A percentile compares a stretch with the other conserved stretches of the same genome.
phyloP scores from a whole-genome alignment of 2,113 vertebrate species.

The Girardinichthys multiradiatus region DNA sequence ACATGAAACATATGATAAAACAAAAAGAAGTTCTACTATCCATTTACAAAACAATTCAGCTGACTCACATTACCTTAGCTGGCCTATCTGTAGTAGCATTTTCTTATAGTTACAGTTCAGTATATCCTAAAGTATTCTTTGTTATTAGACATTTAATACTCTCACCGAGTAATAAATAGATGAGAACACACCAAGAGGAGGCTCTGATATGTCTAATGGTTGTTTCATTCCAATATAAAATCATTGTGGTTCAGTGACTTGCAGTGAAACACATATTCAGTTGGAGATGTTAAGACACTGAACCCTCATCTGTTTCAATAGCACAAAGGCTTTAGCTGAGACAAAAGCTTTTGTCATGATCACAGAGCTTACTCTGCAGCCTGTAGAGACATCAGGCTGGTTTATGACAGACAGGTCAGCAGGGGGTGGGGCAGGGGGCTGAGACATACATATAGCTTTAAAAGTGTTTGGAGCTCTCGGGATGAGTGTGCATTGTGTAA shows the following conservation, averaged over 20 bases:
- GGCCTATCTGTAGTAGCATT: background rate
- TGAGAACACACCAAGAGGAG: constrained; percentile 23
- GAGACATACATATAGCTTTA: constrained; percentile 34
- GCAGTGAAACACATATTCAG: constrained; percentile 56
- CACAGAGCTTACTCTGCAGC: constrained; percentile 45
- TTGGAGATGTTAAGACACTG: constrained; percentile 37
- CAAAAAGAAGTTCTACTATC: background rate
- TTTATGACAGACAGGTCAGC: constrained; percentile 74
- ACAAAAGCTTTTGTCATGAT: constrained; percentile 71
- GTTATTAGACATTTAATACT: background rate
- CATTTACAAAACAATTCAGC: constrained; percentile 9
- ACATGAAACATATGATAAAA: background rate
- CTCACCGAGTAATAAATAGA: constrained; percentile 1
- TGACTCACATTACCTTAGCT: background rate
- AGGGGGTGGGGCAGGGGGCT: constrained; percentile 30
- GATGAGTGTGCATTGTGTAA: constrained; percentile 39
- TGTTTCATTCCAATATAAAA: constrained; percentile 40
- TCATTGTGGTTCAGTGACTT: constrained; percentile 56
- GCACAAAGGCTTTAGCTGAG: constrained; percentile 46
- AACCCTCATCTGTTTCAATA: constrained; percentile 53
- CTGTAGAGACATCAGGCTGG: constrained; percentile 64
- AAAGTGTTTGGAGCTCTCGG: constrained; percentile 18
- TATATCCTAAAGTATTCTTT: background rate
- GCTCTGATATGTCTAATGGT: constrained; percentile 10
- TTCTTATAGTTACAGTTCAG: background rate